Base-by-base conservation (phyloP, 2,888 invertebrate genomes). In the Drosophila nigricruria region DNA sequence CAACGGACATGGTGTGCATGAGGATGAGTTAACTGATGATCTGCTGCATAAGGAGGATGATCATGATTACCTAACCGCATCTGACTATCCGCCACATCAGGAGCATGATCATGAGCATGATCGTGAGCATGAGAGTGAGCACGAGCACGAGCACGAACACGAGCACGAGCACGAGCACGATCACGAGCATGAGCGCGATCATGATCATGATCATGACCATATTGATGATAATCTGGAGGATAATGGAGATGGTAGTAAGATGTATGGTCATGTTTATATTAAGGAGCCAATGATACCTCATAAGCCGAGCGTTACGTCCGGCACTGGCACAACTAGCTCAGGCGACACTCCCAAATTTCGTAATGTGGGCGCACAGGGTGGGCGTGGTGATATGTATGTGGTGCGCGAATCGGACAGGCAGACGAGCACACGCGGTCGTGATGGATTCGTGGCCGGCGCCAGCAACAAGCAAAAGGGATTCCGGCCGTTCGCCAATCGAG, bases 361-460 rank as follows among this genome's bases (percentile, higher is more conserved):
- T 0, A 91, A 87, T 27, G 78, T 92, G 4, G 92, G 91, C 2
- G 86, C 90, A 0, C 89, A 92, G 32, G 88, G 88, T 36, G 86
- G 89, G 12, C 85, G 92, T 2, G 82, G 88, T 1, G 93, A 92
- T 53, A 77, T 92, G n/a, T 92, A 91, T 60, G 92, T 90, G 0
- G 88, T 92, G 1, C 88, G 89, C 5, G 92, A 92, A 49, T 85
- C 82, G 4, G 91, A 92, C 60, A 84, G 91, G 10, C 92, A 92
- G 53, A 34, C 75, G n/a, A 74, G 79, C 18, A 76, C 90, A 1
- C 86, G 92, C 0, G 91, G 91, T 0, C 90, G 89, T 3, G 90
- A 91, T 25, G 90, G 90, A 3, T 91, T 81, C 60, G 85, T 90
- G 18, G 85, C 88, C 16, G 85, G 82, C 4, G 70, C 90, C 16